phyloP scores from a whole-genome alignment of 1,140 invertebrate genomes.

The Nymphalis io region DNA sequence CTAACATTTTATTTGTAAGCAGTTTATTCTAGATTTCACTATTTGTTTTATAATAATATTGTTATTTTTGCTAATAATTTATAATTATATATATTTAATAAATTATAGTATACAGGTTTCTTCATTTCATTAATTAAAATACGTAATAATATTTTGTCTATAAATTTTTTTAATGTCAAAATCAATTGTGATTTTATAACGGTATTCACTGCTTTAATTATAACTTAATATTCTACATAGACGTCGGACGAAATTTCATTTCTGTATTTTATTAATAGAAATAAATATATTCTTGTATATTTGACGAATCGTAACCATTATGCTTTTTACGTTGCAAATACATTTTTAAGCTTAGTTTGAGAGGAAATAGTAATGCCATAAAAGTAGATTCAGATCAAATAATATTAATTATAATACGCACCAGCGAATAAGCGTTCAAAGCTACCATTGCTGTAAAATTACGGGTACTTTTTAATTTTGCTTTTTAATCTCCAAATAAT shows the following conservation, averaged over 20 bases:
- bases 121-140: not conserved
- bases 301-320: not conserved
- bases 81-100: not conserved
- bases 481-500: too few relatives aligned
- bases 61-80: too few relatives aligned
- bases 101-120: not conserved
- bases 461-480: too few relatives aligned
- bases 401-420: too few relatives aligned
- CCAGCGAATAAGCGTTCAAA: too few relatives aligned
- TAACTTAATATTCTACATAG: too few relatives aligned
- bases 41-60: too few relatives aligned
- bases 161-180: not conserved
- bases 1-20: not conserved
- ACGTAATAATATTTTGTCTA: not conserved
- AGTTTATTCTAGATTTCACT: not conserved
- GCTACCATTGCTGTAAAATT: too few relatives aligned
- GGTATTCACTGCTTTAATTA: too few relatives aligned
- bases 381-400: not conserved
- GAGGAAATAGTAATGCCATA: not conserved
- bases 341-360: conserved; percentile 2
- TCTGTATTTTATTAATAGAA: not conserved
- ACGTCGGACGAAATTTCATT: too few relatives aligned
- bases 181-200: too few relatives aligned
- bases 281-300: not conserved
- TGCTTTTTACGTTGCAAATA: conserved; percentile 1